phyloP scores from a whole-genome alignment of 2,113 vertebrate genomes.

The Pterocles gutturalis region DNA sequence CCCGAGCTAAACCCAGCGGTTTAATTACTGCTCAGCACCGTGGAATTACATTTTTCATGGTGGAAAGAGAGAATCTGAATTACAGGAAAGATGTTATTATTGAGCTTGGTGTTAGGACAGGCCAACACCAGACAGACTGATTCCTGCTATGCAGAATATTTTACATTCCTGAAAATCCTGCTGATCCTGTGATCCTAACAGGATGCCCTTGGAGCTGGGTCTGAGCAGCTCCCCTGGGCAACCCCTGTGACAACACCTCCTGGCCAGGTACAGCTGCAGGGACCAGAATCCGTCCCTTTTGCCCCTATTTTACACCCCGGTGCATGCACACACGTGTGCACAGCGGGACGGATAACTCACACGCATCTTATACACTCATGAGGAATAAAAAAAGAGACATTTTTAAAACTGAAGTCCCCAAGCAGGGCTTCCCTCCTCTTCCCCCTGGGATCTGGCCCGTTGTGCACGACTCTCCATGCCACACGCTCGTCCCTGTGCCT shows the following conservation, averaged over 20 bases:
- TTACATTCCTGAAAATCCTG: not conserved
- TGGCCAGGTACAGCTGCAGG: fast-evolving
- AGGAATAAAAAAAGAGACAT: not conserved
- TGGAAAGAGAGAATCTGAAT: not conserved
- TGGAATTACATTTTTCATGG: not conserved
- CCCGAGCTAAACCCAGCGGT: not conserved
- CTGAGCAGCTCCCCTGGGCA: not conserved
- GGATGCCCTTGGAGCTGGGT: not conserved
- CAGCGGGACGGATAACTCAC: not conserved
- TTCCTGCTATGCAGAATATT: not conserved
- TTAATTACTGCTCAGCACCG: not conserved
- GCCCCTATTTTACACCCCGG: fast-evolving
- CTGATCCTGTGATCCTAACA: too few relatives aligned
- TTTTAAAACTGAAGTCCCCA: not conserved
- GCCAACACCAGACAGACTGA: not conserved
- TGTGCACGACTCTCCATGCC: fast-evolving
- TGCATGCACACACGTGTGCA: fast-evolving
- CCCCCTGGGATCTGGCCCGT: too few relatives aligned
- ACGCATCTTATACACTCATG: fast-evolving
- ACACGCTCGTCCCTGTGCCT: not conserved
- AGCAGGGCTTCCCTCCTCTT: too few relatives aligned
- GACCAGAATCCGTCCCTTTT: not conserved
- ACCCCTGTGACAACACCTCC: not conserved
- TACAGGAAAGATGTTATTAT: not conserved
- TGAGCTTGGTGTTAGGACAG: not conserved